Evolutionary conservation across 2,113 vertebrate species (phyloP), one percentile per base, ranked within the genome.

Genomic region (Erythrocebus patas): DNA sequence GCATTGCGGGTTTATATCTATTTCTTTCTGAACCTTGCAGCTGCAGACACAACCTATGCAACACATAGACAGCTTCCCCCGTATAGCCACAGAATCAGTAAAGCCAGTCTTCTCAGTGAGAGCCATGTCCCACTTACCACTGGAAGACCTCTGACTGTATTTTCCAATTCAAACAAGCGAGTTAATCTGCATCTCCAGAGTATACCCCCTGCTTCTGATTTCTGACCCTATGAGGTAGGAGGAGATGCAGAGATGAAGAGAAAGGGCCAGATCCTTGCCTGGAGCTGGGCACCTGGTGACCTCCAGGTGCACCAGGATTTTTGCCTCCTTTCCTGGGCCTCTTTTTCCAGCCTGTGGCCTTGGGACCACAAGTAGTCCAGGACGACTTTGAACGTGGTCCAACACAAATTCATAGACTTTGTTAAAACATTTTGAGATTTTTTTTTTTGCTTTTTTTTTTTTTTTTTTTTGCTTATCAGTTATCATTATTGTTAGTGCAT

Each of bases 81-180:
- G 0, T 1, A 11, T 18, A 25, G 10, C 3, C 0, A 3, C 6
- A 20, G 18, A 0, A 3, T 4, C 14, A 1, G 68, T 5, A 0
- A 6, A 22, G 43, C 13, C 30, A 0, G n/a, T 7, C n/a, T 22
- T 32, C 17, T 0, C 27, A 17, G 43, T 0, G 16, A 43, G 43
- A 73, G 38, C n/a, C 73, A 8, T 3, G 5, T 18, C 25, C 0
- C 32, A 38, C 32, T 12, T 7, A 11, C 5, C 3, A 55, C 7
- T 3, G 1, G 89, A 45, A 50, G 82, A 30, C 48, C 0, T 4
- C 45, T 0, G 55, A 50, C 27, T 2, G n/a, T 30, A 3, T 20
- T 22, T 27, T 13, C 48, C 72, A 8, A 5, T 9, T 18, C 57
- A 18, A 40, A 70, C 48, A 10, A 17, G 38, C 2, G 0, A 38